Evolutionary conservation across 2,797 vertebrate species (phyloP).

Genomic region (Catostomus latipinnis): DNA sequence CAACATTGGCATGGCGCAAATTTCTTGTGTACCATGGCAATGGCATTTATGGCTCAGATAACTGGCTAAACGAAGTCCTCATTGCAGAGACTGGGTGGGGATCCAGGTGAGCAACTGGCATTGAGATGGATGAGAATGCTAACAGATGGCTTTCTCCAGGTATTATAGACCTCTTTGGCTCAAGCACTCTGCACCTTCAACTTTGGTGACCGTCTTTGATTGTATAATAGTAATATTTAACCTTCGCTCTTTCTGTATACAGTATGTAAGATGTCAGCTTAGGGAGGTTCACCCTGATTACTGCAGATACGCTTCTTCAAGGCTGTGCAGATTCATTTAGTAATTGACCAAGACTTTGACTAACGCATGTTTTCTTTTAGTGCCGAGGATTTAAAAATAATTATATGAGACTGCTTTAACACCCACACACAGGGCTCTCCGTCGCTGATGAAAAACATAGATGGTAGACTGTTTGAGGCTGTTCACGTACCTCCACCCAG

Average conservation of each 20-base stretch:
- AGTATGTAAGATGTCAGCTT: constrained; percentile 9
- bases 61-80: too few species aligned
- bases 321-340: constrained; percentile 2
- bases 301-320: constrained; percentile 4
- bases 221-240: background rate
- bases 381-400: constrained; percentile 70
- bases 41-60: too few species aligned
- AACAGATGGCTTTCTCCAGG: too few species aligned
- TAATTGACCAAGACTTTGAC: constrained; percentile 47
- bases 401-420: constrained; percentile 75
- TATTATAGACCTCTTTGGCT: too few species aligned
- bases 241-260: background rate
- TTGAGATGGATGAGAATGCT: too few species aligned
- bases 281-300: constrained; percentile 10
- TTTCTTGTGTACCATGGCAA: too few species aligned
- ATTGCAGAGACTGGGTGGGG: too few species aligned
- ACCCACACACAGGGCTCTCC: constrained; percentile 72
- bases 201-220: background rate
- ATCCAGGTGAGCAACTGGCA: too few species aligned
- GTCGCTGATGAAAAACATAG: constrained; percentile 55
- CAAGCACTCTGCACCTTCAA: background rate
- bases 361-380: constrained; percentile 76
- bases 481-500: background rate
- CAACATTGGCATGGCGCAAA: too few species aligned
- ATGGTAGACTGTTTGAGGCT: constrained; percentile 10